Evolutionary conservation across 2,797 vertebrate genomes (phyloP).

Genomic region (Hemitrygon akajei): DNA sequence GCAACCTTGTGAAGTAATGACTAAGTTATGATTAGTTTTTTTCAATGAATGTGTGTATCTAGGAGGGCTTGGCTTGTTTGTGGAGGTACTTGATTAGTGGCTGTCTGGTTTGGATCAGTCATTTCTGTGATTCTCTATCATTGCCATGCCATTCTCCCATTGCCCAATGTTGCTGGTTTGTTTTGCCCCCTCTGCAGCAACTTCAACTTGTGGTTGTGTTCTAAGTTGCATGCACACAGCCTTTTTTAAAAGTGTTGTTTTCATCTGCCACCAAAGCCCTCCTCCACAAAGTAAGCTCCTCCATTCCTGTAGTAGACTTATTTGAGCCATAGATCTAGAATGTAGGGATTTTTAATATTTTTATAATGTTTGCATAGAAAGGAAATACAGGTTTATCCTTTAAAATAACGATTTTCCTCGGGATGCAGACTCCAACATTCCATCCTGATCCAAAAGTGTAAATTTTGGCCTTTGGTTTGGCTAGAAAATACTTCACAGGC

Average conservation of each 20-base stretch:
- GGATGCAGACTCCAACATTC: not conserved
- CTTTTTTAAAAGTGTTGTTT: not conserved
- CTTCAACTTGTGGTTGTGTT: not conserved
- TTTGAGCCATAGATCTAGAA: not conserved
- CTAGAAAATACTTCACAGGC: not conserved
- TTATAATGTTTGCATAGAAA: not conserved
- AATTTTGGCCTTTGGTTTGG: not conserved
- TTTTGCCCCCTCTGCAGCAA: not conserved
- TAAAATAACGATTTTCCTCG: not conserved
- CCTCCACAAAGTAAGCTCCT: not conserved
- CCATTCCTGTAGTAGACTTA: not conserved
- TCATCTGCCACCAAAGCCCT: not conserved
- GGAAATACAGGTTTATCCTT: not conserved
- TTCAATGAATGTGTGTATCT: not conserved
- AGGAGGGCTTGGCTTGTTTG: not conserved
- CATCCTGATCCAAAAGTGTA: not conserved
- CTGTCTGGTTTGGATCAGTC: not conserved
- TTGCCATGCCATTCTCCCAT: not conserved
- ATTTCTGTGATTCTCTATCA: not conserved
- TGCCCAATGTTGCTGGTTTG: no score
- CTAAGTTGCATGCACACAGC: not conserved
- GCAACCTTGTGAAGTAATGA: not conserved
- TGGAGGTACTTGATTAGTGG: not conserved
- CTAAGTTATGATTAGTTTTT: slow-evolving; percentile 4
- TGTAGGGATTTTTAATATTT: not conserved